Conservation (phyloP, 2,797 vertebrate genomes). For the Rhodeus uyekii region DNA sequence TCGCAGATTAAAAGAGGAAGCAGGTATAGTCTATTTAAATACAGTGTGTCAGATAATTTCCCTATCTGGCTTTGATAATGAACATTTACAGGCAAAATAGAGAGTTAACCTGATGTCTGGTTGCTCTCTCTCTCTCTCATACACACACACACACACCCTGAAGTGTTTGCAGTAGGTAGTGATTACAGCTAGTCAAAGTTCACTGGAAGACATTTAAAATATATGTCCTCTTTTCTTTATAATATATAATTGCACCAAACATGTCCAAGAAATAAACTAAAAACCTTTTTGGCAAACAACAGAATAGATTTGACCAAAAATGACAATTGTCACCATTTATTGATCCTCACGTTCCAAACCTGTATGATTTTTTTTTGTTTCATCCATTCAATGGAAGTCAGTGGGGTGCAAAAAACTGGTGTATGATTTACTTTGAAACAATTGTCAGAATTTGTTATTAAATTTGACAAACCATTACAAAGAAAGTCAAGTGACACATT, state of each 20-base stretch:
- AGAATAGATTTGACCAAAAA: background rate
- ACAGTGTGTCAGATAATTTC: conserved; percentile 37
- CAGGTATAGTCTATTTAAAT: conserved; percentile 43
- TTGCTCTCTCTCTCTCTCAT: background rate
- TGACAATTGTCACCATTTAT: background rate
- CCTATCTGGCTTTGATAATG: conserved; percentile 38
- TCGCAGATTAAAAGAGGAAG: conserved; percentile 52
- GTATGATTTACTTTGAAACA: background rate
- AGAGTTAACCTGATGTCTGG: background rate
- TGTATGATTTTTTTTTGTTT: background rate
- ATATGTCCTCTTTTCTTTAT: background rate
- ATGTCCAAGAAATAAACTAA: background rate
- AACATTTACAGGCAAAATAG: background rate
- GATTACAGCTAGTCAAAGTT: conserved; percentile 1
- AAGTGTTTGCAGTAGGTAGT: background rate
- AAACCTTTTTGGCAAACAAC: background rate
- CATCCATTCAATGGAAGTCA: background rate
- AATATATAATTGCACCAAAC: background rate
- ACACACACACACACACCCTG: background rate
- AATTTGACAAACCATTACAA: background rate
- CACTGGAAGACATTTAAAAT: background rate
- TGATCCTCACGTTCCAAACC: background rate
- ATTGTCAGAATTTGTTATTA: too few species aligned
- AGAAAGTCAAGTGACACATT: background rate
- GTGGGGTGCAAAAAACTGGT: background rate